Base-by-base conservation (phyloP, 2,888 invertebrate genomes). In the Hofmannophila pseudospretella region DNA sequence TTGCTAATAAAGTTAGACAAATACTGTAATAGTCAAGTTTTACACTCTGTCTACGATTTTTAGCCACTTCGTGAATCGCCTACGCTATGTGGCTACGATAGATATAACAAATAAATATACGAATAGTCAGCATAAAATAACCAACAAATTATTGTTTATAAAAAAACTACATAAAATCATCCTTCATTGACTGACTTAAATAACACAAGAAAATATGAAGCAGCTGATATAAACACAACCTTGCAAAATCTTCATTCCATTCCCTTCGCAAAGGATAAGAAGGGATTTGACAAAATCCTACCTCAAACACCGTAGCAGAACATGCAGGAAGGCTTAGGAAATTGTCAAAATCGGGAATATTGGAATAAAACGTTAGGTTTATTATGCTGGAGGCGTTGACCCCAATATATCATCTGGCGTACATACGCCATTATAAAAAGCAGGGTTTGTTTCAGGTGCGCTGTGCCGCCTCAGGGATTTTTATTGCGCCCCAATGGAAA, bases 391-490 rank as follows among this genome's bases (percentile, higher is more conserved):
- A 36, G 36, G 23, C 39, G 33, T 36, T 36, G 40, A 32, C 40
- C 40, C 27, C 30, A 8, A 36, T 40, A 40, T 36, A 34, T 36
- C 39, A 40, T 36, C 36, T 34, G 34, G 28, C 26, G 13, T 33
- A 36, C 19, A 32, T 32, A 29, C 16, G 14, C 35, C 22, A 30
- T 31, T 35, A 31, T 9, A 23, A 11, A 9, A 12, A 11, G 1
- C 28, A 12, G 28, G 28, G 28, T 3, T 7, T 28, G 28, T 28
- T 23, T 23, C n/a, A 12, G 28, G 12, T 2, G 26, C 1, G 2
- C 3, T 10, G 10, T 26, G 23, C 8, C 20, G 20, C 20, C 20
- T 1, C 4, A 23, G 8, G 23, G 23, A 4, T n/a, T 8, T 8
- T 7, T 7, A 20, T 20, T 7, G 19, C 19, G 19, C 19, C 19